Conservation (phyloP, 2,888 invertebrate species). For the Amphipyra berbera region DNA sequence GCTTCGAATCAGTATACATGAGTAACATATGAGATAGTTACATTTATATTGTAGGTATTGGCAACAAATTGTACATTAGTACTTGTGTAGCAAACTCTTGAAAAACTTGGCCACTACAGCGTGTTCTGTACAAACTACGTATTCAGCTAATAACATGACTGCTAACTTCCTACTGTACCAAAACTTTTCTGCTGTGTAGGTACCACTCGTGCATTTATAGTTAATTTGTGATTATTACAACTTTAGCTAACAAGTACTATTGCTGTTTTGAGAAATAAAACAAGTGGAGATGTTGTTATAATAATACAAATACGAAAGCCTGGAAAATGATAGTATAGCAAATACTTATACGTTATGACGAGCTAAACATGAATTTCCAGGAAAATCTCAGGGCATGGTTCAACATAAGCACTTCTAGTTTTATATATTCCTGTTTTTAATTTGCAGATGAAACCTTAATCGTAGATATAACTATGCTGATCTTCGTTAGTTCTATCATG, state of each 20-base stretch:
- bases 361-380: no score
- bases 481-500: no score
- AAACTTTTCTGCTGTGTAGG: conserved; percentile 25
- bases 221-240: conserved; percentile 19
- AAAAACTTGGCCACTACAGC: conserved; percentile 18
- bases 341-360: no score
- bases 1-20: no score
- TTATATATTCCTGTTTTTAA: no score
- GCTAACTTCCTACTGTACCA: conserved; percentile 30
- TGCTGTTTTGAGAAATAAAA: background rate
- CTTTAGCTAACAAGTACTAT: conserved; percentile 16
- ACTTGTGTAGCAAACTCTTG: conserved; percentile 13
- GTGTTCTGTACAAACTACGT: conserved; percentile 34
- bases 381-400: no score
- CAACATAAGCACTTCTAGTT: no score
- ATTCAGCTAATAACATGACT: conserved; percentile 21
- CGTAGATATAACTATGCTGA: no score
- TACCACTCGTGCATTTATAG: conserved; percentile 1
- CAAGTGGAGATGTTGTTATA: background rate
- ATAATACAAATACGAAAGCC: no score
- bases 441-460: no score
- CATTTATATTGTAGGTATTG: conserved; percentile 3
- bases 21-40: no score
- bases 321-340: no score
- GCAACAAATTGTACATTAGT: conserved; percentile 15